phyloP scores from a whole-genome alignment of 1,140 invertebrate species.

The Scaptomyza pallida region DNA sequence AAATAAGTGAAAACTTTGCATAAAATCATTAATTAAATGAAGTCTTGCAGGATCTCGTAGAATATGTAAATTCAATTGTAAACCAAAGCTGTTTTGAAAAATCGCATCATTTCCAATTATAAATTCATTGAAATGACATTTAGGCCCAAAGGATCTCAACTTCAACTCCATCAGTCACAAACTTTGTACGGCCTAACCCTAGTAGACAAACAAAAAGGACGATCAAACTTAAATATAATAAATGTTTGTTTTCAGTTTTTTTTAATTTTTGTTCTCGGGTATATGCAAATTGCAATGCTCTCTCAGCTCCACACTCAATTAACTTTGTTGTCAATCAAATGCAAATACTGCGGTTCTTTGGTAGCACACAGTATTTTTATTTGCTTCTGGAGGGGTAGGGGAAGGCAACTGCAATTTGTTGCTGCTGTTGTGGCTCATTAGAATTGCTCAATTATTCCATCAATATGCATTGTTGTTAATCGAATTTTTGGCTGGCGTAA shows the following conservation, averaged over 20 bases:
- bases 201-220: conserved; percentile 31
- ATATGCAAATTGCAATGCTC: conserved; percentile 61
- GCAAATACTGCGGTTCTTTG: conserved; percentile 74
- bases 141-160: conserved; percentile 56
- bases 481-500: conserved; percentile 61
- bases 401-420: conserved; percentile 66
- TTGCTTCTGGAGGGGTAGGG: neutral
- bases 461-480: conserved; percentile 81
- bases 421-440: conserved; percentile 71
- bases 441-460: conserved; percentile 83
- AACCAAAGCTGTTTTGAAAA: conserved; percentile 47
- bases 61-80: conserved; percentile 65
- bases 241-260: conserved; percentile 66
- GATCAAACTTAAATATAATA: conserved; percentile 74
- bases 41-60: conserved; percentile 42
- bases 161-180: conserved; percentile 64
- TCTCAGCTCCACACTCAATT: conserved; percentile 72
- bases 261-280: conserved; percentile 30
- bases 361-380: neutral
- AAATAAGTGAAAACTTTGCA: conserved; percentile 68
- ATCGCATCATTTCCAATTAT: conserved; percentile 79
- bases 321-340: conserved; percentile 82
- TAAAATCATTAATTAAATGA: conserved; percentile 78
- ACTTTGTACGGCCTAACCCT: conserved; percentile 31
- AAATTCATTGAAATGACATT: conserved; percentile 84